These are phyloP conservation scores for Pseudochirops corinnae DNA, from an alignment of 2,797 vertebrate genomes.

Conservation along the genomic window DNA sequence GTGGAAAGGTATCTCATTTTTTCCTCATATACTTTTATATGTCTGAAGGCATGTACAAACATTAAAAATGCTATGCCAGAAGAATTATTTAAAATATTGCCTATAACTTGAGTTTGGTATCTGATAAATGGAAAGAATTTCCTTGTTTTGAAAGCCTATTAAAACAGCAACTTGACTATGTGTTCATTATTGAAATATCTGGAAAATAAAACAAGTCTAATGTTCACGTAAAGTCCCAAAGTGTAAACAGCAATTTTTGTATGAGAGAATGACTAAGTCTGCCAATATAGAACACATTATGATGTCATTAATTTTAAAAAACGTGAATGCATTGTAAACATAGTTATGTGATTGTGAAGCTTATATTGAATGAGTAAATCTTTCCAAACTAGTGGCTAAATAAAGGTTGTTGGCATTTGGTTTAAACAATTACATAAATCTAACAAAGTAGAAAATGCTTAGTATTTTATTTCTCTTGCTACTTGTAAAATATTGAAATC, in stretches of 20 bases:
- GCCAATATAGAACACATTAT: not conserved
- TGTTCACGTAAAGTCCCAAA: slow-evolving; percentile 9
- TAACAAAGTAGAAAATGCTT: slow-evolving; percentile 6
- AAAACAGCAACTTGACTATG: not conserved
- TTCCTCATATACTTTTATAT: not conserved
- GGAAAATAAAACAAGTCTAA: not conserved
- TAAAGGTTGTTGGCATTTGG: not conserved
- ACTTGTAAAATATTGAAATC: slow-evolving; percentile 31
- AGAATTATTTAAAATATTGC: not conserved
- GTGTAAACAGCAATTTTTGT: not conserved
- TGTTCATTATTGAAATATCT: slow-evolving; percentile 48
- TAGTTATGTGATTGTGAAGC: not conserved
- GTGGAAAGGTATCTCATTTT: not conserved
- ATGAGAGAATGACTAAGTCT: not conserved
- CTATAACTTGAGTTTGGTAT: not conserved
- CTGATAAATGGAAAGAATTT: not conserved
- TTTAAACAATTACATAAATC: slow-evolving; percentile 34
- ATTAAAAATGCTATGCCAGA: not conserved
- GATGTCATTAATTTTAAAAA: not conserved
- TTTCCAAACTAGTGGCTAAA: not conserved
- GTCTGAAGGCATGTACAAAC: not conserved
- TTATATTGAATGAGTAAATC: not conserved
- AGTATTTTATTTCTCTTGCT: not conserved
- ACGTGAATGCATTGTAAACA: not conserved
- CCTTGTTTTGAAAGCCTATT: not conserved